Conservation (phyloP, 2,888 invertebrate genomes). For the Tethea ocularis region DNA sequence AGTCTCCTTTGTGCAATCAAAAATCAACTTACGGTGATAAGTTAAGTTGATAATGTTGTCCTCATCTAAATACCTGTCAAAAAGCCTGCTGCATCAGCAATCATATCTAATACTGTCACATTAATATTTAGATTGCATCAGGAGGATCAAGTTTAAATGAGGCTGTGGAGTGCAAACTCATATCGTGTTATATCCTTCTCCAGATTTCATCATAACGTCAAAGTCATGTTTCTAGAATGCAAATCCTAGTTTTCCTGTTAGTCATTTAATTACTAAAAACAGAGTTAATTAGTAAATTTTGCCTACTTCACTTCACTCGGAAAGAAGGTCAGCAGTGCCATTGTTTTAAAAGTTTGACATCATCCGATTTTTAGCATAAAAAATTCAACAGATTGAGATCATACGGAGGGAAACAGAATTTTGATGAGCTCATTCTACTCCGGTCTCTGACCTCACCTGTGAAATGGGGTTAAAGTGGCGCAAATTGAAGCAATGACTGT, state of each 20-base stretch:
- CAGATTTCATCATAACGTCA: neutral
- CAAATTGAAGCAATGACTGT: constrained; percentile 8
- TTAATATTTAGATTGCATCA: constrained; percentile 4
- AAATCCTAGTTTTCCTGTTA: neutral
- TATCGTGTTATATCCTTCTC: neutral
- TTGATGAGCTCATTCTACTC: neutral
- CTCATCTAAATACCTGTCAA: neutral
- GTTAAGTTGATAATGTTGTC: neutral
- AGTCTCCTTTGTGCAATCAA: neutral
- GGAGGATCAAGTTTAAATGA: neutral
- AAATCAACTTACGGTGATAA: constrained; percentile 2
- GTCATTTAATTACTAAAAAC: neutral
- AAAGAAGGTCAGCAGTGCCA: neutral
- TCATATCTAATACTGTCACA: neutral
- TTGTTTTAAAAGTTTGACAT: constrained; percentile 2
- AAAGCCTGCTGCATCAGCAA: constrained; percentile 2
- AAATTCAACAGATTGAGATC: neutral
- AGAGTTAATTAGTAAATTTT: neutral
- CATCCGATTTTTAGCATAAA: neutral
- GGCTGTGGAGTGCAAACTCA: neutral
- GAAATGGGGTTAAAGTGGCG: constrained; percentile 7
- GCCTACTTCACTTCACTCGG: neutral
- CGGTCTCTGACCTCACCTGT: constrained; percentile 6
- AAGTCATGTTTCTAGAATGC: neutral
- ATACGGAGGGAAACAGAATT: neutral